Base-by-base conservation (phyloP, 2,113 vertebrate genomes). In the Maccullochella peelii region DNA sequence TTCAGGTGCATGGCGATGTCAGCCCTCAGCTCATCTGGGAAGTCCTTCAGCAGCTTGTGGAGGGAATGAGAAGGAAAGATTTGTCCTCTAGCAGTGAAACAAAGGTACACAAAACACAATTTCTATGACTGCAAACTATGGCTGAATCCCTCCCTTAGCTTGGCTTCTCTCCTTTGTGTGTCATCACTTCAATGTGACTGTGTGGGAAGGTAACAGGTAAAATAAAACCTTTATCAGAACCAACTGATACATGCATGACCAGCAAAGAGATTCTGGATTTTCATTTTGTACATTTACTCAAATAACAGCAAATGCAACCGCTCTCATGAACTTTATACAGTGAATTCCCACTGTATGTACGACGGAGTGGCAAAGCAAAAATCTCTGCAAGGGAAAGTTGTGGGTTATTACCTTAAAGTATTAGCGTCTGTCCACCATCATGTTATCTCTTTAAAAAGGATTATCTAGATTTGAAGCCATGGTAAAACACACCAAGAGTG, bases 1-100 rank as follows among this genome's bases (percentile, higher is more conserved):
- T 96, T 96, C 75, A 95, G 92, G 79, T 95, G 94, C 95, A 95
- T 96, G 73, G 95, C 95, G 36, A 96, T 95, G 81, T 95, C 95
- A 0, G 95, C 95, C 75, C 95, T 72, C 63, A 96, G 91, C 91
- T 96, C 95, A 9, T 96, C 95, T 0, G 95, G 95, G 73, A 96
- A 96, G 87, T 96, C 95, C 83, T 94, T 95, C 88, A 96, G 92
- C 65, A 96, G 91, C 95, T 95, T 95, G 83, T 3, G 42, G n/a
- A 18, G 3, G 5, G 21, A 69, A 61, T 0, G 6, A 47, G 21
- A 59, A 52, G 9, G 5, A 21, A 38, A 69, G 2, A 14, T 21
- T 1, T 12, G 8, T 16, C 25, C 50, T 76, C 54, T 9, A 38
- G n/a, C 20, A 9, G 9, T 49, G 23, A 77, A n/a, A 67, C 50